Evolutionary conservation across 2,888 invertebrate species (phyloP).

Genomic region (Lasioglossum zephyrum): DNA sequence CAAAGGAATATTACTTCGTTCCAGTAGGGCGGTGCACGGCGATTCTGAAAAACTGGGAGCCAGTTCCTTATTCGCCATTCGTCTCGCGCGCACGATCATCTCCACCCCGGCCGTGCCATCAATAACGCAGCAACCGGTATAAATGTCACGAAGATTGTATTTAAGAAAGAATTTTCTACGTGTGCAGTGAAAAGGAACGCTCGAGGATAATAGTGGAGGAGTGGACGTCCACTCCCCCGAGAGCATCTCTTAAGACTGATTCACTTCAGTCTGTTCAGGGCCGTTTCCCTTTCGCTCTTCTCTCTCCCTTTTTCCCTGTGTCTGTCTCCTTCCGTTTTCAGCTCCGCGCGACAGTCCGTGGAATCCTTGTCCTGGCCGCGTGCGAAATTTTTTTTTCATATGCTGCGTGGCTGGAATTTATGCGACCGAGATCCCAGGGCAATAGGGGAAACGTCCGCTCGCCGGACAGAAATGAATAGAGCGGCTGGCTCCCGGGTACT

Average conservation of each 20-base stretch:
- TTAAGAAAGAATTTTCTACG: slow-evolving; percentile 35
- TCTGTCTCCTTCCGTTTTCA: neutral
- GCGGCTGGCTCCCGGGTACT: slow-evolving; percentile 77
- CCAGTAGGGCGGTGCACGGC: neutral
- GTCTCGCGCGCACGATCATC: slow-evolving; percentile 20
- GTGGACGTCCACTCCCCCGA: slow-evolving; percentile 50
- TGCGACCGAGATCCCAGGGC: slow-evolving; percentile 72
- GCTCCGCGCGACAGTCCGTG: slow-evolving; percentile 28
- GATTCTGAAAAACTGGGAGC: neutral
- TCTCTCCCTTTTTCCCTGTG: neutral
- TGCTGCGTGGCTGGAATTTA: slow-evolving; percentile 78
- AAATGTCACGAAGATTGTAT: slow-evolving; percentile 19
- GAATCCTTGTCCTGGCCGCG: slow-evolving; percentile 52
- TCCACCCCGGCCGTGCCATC: slow-evolving; percentile 1
- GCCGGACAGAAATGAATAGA: slow-evolving; percentile 81
- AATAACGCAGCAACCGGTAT: slow-evolving; percentile 11
- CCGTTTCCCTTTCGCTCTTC: slow-evolving; percentile 6
- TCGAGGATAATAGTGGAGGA: slow-evolving; percentile 40
- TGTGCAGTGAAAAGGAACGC: slow-evolving; percentile 28
- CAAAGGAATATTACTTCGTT: neutral
- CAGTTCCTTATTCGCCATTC: slow-evolving; percentile 14
- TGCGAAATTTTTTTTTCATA: slow-evolving; percentile 73
- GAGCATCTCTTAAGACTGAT: slow-evolving; percentile 66
- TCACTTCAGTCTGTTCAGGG: slow-evolving; percentile 54
- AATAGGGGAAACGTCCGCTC: slow-evolving; percentile 66